Percentiles rank a stretch among this genome's conserved stretches.
phyloP scores from a whole-genome alignment of 1,140 invertebrate genomes.

The Idris sp. region DNA sequence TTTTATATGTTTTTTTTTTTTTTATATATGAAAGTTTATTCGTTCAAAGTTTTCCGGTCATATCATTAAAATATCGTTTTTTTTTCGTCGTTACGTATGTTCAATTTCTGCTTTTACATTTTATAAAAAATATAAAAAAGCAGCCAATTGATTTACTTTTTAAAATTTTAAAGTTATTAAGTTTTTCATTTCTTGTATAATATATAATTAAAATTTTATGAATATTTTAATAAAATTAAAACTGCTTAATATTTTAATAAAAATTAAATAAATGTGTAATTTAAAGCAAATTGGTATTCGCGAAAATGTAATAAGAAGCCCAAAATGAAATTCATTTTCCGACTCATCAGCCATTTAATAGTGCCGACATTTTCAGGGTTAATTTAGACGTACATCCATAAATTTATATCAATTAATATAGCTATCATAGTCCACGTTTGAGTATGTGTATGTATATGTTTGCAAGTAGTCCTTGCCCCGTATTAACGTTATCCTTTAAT shows the following conservation, averaged over 20 bases:
- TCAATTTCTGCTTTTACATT: too few species aligned
- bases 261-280: too few species aligned
- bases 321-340: conserved; percentile 17
- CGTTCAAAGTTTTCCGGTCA: conserved; percentile 27
- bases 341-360: conserved; percentile 58
- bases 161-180: too few species aligned
- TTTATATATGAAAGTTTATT: too few species aligned
- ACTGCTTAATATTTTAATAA: too few species aligned
- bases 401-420: neutral
- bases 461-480: conserved; percentile 21
- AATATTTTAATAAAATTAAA: too few species aligned
- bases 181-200: too few species aligned
- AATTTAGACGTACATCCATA: conserved; percentile 23
- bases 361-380: conserved; percentile 38
- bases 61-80: conserved; percentile 23
- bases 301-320: neutral
- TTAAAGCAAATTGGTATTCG: neutral
- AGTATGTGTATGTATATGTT: conserved; percentile 3
- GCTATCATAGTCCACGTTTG: neutral
- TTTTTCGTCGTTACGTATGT: too few species aligned
- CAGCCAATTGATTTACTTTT: too few species aligned
- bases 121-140: too few species aligned
- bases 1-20: too few species aligned
- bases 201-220: too few species aligned
- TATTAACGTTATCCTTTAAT: conserved; percentile 46